phyloP scores from a whole-genome alignment of 37 sponge, comb jelly and placozoan genomes.

The Tethya wilhelma region DNA sequence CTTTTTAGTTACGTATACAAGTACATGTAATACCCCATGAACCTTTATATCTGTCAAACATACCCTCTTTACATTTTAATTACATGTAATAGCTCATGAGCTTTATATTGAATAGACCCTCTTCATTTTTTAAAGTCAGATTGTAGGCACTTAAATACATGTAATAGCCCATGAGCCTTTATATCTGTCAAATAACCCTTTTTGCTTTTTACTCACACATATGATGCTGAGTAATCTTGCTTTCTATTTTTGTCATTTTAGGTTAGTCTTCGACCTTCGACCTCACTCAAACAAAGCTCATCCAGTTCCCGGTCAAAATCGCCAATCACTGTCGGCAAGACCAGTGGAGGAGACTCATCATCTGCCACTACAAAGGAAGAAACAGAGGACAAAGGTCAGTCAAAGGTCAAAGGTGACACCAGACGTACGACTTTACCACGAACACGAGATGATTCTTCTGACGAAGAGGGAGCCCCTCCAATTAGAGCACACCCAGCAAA shows the following conservation, averaged over 20 bases:
- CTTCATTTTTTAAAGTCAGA: too few species aligned
- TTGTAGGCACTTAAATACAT: too few species aligned
- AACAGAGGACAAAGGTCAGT: not conserved
- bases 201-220: too few species aligned
- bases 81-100: too few species aligned
- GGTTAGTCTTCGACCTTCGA: constrained; percentile 67
- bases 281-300: constrained; percentile 45
- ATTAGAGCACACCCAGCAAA: not conserved
- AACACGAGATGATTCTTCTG: constrained; percentile 70
- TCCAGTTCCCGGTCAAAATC: not conserved
- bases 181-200: too few species aligned
- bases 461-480: constrained; percentile 39
- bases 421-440: constrained; percentile 14
- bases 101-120: too few species aligned
- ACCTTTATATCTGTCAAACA: too few species aligned
- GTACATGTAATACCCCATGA: too few species aligned
- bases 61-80: too few species aligned
- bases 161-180: too few species aligned
- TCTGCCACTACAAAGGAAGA: not conserved
- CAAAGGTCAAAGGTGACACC: not conserved
- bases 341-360: not conserved
- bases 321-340: not conserved
- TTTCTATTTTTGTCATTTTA: constrained; percentile 5
- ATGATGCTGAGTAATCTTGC: too few species aligned
- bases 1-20: too few species aligned